Evolutionary conservation across 2,797 vertebrate genomes (phyloP).

Genomic region (Labeo calbasu): DNA sequence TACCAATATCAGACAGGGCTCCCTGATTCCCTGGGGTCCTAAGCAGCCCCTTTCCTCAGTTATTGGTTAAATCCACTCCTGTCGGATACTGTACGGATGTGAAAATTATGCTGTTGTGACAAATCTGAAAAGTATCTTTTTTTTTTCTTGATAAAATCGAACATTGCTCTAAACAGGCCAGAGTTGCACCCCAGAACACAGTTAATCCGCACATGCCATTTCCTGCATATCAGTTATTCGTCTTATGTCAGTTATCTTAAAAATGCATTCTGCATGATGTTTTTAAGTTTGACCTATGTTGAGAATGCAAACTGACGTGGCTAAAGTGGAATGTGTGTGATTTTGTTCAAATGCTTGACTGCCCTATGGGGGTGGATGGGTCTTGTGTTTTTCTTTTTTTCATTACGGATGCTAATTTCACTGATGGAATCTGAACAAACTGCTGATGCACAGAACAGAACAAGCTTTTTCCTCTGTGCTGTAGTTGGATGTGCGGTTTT

Average conservation of each 20-base stretch:
- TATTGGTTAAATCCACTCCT: not conserved
- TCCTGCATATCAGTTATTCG: not conserved
- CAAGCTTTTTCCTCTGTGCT: conserved; percentile 5
- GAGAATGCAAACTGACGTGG: conserved; percentile 16
- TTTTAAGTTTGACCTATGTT: not conserved
- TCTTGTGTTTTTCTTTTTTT: not conserved
- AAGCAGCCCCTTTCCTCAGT: not conserved
- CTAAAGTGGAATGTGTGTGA: conserved; percentile 9
- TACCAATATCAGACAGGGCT: not conserved
- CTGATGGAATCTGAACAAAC: conserved; percentile 21
- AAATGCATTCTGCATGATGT: conserved; percentile 13
- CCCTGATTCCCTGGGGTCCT: not conserved
- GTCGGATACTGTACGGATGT: not conserved
- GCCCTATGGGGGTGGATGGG: not conserved
- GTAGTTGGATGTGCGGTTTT: conserved; percentile 1
- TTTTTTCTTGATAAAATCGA: not conserved
- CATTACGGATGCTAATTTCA: conserved; percentile 22
- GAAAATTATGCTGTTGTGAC: not conserved
- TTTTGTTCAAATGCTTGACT: conserved; percentile 33
- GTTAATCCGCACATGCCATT: not conserved
- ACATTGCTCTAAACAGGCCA: not conserved
- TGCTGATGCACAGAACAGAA: conserved; percentile 12
- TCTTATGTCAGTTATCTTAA: not conserved
- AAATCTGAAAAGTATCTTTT: too few species aligned
- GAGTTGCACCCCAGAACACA: not conserved